phyloP scores from a whole-genome alignment of 2,888 invertebrate species.

The Phaonia tiefii region DNA sequence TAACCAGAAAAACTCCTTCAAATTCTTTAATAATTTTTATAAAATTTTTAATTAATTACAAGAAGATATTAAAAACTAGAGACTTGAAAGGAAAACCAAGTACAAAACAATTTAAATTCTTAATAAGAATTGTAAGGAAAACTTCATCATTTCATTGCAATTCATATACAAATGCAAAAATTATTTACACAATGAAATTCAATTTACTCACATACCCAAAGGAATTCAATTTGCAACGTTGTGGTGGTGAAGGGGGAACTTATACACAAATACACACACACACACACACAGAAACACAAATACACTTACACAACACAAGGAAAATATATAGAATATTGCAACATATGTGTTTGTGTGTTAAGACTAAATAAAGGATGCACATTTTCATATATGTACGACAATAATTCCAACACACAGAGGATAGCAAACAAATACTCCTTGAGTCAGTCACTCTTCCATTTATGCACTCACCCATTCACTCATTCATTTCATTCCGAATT shows the following conservation, averaged over 20 bases:
- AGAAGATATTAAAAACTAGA: too few species aligned
- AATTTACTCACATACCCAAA: conserved; percentile 37
- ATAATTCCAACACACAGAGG: neutral
- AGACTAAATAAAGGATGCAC: neutral
- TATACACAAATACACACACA: neutral
- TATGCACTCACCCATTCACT: neutral
- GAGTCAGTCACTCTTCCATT: neutral
- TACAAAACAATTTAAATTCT: too few species aligned
- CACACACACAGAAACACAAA: neutral
- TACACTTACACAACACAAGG: neutral
- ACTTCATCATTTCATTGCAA: neutral
- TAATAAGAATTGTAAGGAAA: too few species aligned
- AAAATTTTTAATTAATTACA: too few species aligned
- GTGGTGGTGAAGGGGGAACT: neutral
- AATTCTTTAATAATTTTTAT: too few species aligned
- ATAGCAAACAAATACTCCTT: neutral
- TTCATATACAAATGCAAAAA: neutral
- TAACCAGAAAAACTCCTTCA: too few species aligned
- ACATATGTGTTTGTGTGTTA: too few species aligned
- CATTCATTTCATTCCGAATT: neutral
- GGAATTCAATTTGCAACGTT: neutral
- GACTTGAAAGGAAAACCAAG: too few species aligned
- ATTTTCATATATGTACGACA: conserved; percentile 10
- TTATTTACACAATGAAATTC: conserved; percentile 41
- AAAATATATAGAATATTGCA: too few species aligned